A percentile compares a stretch with the other conserved stretches of the same genome.
phyloP scores from a whole-genome alignment of 2,888 invertebrate species.

The Sialis lutaria region DNA sequence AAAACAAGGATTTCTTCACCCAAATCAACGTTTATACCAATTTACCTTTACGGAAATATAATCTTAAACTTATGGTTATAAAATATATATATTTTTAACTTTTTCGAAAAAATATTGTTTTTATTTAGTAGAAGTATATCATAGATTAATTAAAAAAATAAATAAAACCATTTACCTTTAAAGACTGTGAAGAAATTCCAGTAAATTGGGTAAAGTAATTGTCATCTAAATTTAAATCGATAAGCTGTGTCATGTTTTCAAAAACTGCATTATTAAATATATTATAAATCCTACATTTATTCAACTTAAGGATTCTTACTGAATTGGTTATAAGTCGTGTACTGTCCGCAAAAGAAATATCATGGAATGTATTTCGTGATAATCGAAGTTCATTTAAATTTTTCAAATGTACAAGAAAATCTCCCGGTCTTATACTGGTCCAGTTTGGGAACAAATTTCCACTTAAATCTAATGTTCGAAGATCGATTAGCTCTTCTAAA shows the following conservation, averaged over 20 bases:
- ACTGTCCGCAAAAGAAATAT: constrained; percentile 20
- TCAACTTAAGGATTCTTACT: constrained; percentile 38
- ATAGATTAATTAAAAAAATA: no score
- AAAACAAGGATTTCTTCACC: no score
- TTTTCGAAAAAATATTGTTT: no score
- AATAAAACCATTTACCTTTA: constrained; percentile 16
- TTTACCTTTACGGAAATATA: background rate
- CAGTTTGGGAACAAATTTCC: constrained; percentile 41
- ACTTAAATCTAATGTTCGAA: constrained; percentile 42
- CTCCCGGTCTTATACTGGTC: constrained; percentile 35
- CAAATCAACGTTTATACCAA: background rate
- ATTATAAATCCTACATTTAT: constrained; percentile 39
- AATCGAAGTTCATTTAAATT: constrained; percentile 41
- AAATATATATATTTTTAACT: background rate
- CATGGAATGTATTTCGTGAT: constrained; percentile 38
- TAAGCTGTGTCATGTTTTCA: constrained; percentile 32
- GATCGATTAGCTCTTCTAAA: constrained; percentile 31
- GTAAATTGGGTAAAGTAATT: constrained; percentile 32
- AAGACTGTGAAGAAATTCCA: constrained; percentile 29
- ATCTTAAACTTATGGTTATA: background rate
- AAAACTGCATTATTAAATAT: constrained; percentile 32
- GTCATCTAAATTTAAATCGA: constrained; percentile 31
- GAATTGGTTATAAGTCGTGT: constrained; percentile 38
- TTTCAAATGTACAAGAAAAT: constrained; percentile 28
- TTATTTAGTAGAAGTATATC: no score